These are phyloP conservation scores for Margaritifera margaritifera DNA, from an alignment of 2,888 invertebrate species.

Conservation along the genomic window DNA sequence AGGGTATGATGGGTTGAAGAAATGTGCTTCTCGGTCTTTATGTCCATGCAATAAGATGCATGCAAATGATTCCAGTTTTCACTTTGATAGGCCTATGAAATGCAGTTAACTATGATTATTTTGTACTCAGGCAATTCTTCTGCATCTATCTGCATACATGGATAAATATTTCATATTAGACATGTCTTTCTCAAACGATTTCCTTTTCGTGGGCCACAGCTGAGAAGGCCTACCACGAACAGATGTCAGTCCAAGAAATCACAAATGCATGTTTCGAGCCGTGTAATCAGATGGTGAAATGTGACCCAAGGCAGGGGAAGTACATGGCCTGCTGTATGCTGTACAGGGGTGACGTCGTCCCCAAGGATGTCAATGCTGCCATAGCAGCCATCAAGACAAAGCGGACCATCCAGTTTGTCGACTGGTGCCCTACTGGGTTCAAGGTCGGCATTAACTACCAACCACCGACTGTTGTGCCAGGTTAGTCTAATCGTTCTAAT, in stretches of 20 bases:
- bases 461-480: slow-evolving; percentile 47
- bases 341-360: slow-evolving; percentile 71
- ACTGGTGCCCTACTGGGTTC: slow-evolving; percentile 81
- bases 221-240: slow-evolving; percentile 95
- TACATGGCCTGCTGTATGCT: slow-evolving; percentile 75
- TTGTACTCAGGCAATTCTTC: too few species aligned
- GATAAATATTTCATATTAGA: too few species aligned
- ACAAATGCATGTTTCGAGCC: slow-evolving; percentile 69
- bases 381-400: slow-evolving; percentile 90
- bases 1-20: too few species aligned
- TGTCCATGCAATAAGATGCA: too few species aligned
- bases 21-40: too few species aligned
- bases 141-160: too few species aligned
- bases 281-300: slow-evolving; percentile 71
- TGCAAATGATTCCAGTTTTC: too few species aligned
- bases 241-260: slow-evolving; percentile 73
- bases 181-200: too few species aligned
- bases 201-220: slow-evolving; percentile 73
- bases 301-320: slow-evolving; percentile 72
- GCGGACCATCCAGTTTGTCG: slow-evolving; percentile 80
- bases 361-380: slow-evolving; percentile 69
- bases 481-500: slow-evolving; percentile 13
- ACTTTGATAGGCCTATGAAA: too few species aligned
- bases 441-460: slow-evolving; percentile 76
- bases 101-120: too few species aligned